Conservation (phyloP, 1,140 invertebrate species). For the Ladona fulva region DNA sequence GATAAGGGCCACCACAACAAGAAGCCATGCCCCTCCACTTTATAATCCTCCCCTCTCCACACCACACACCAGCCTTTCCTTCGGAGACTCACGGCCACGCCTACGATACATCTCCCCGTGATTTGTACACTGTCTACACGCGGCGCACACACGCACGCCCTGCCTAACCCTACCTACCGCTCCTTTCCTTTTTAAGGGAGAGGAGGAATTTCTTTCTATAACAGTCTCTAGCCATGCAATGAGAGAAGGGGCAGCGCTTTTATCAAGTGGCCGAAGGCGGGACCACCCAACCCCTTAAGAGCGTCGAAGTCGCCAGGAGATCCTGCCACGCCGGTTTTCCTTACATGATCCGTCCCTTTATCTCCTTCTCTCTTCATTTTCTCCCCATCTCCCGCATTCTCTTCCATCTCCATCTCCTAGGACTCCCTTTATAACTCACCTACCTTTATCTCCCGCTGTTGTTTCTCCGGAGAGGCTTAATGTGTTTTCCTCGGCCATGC, state of each 20-base stretch:
- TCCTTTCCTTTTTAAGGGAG: too few species aligned
- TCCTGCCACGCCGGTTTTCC: slow-evolving; percentile 5
- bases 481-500: too few species aligned
- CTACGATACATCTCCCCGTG: background rate
- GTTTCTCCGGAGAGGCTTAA: too few species aligned
- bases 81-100: background rate
- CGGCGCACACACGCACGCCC: too few species aligned
- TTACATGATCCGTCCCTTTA: background rate
- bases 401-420: background rate
- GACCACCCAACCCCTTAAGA: background rate
- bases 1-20: too few species aligned
- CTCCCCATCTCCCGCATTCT: background rate
- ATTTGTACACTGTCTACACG: background rate
- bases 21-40: too few species aligned
- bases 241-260: background rate
- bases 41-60: background rate
- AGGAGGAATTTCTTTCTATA: too few species aligned
- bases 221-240: too few species aligned
- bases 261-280: background rate
- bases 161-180: too few species aligned
- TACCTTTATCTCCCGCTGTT: too few species aligned
- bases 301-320: background rate
- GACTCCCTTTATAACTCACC: too few species aligned
- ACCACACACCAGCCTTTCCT: background rate
- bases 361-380: background rate